phyloP scores from a whole-genome alignment of 2,888 invertebrate genomes.

The Myopa testacea region DNA sequence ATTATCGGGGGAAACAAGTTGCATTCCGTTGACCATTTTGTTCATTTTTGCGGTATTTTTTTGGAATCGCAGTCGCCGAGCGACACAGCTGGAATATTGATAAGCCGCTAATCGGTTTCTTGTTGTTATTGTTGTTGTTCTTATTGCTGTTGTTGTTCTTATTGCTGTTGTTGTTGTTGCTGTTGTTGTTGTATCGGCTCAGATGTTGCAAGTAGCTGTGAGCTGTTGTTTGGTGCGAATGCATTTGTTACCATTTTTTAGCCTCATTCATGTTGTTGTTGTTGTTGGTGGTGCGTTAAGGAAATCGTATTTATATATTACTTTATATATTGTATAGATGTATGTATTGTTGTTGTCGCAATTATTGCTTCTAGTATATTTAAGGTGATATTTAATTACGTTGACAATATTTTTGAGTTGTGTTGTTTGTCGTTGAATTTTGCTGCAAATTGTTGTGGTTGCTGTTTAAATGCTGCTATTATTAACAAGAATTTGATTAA shows the following conservation, averaged over 20 bases:
- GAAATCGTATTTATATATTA: constrained; percentile 5
- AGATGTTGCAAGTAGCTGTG: constrained; percentile 45
- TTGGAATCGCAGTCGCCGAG: constrained; percentile 35
- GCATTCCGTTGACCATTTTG: constrained; percentile 66
- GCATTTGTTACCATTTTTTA: constrained; percentile 59
- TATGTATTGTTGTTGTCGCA: constrained; percentile 35
- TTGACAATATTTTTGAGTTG: constrained; percentile 28
- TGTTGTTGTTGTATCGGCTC: constrained; percentile 3
- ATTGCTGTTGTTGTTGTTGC: constrained; percentile 26
- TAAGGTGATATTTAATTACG: constrained; percentile 53
- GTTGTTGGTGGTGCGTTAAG: constrained; percentile 34
- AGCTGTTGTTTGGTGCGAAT: constrained; percentile 59
- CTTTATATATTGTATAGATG: constrained; percentile 2
- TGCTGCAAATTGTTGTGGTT: constrained; percentile 43
- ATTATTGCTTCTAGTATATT: constrained; percentile 41
- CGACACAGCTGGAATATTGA: constrained; percentile 64
- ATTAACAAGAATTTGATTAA: constrained; percentile 47
- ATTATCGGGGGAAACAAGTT: constrained; percentile 56
- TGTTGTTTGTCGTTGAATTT: constrained; percentile 45
- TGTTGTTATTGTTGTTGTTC: constrained; percentile 26
- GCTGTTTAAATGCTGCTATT: constrained; percentile 39
- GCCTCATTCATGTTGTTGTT: constrained; percentile 44
- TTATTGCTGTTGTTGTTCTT: constrained; percentile 31
- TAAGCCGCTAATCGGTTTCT: constrained; percentile 57
- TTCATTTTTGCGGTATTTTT: constrained; percentile 29